phyloP scores from a whole-genome alignment of 2,113 vertebrate species.

The Ardeotis arabs region DNA sequence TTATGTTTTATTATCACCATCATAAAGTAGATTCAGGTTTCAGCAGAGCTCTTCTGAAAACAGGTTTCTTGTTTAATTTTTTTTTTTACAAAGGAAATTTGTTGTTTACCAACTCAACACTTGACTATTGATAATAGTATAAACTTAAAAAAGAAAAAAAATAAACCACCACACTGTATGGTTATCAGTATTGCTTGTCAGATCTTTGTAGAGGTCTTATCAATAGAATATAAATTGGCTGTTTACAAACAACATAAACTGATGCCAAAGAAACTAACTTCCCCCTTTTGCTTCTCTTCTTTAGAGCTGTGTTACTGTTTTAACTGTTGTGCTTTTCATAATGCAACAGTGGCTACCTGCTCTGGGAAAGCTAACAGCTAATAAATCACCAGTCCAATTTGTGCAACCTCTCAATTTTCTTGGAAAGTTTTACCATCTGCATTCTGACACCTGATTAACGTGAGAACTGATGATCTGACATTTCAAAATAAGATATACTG shows the following conservation, averaged over 20 bases:
- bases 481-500: neutral
- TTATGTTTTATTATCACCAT: neutral
- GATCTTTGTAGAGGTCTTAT: neutral
- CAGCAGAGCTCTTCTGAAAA: neutral
- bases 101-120: neutral
- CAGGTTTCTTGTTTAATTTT: fast-evolving
- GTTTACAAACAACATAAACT: neutral
- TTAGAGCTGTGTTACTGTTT: neutral
- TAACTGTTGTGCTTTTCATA: constrained; percentile 13
- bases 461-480: neutral
- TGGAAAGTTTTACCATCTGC: constrained; percentile 10
- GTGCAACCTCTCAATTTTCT: constrained; percentile 28
- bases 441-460: constrained; percentile 24
- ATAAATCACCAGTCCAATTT: neutral
- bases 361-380: constrained; percentile 16
- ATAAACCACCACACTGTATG: neutral
- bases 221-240: neutral
- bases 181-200: neutral
- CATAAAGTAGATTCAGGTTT: neutral
- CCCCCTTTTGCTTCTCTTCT: neutral
- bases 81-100: neutral
- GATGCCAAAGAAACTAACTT: constrained; percentile 9
- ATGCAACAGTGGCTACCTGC: neutral
- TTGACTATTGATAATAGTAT: neutral
- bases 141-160: neutral